Conservation (phyloP, 2,888 invertebrate species). For the Eulithis testata region DNA sequence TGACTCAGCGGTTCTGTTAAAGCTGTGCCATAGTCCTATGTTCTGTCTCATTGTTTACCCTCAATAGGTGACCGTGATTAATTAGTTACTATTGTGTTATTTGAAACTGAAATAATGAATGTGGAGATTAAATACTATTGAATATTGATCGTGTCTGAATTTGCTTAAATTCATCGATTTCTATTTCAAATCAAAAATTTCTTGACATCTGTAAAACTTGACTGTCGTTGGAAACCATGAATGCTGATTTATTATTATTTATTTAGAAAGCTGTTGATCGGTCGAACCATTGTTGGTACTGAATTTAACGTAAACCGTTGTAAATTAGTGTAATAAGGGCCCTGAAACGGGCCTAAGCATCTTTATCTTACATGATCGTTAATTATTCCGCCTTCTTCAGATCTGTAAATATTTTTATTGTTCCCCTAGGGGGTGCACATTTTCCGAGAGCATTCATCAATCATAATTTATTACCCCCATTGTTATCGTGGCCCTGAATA, state of each 20-base stretch:
- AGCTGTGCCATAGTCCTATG: slow-evolving; percentile 22
- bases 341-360: neutral
- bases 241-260: no score
- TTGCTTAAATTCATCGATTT: neutral
- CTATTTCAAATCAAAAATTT: no score
- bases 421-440: slow-evolving; percentile 61
- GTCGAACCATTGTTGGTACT: no score
- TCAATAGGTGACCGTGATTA: slow-evolving; percentile 66
- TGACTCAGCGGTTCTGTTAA: slow-evolving; percentile 6
- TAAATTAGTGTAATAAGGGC: no score
- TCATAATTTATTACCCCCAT: slow-evolving; percentile 81
- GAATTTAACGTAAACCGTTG: no score
- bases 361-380: neutral
- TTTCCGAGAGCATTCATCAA: slow-evolving; percentile 71
- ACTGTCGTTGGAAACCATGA: neutral
- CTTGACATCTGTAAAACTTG: neutral
- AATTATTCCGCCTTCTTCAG: slow-evolving; percentile 8
- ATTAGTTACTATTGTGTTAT: slow-evolving; percentile 44
- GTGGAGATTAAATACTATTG: slow-evolving; percentile 8
- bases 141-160: slow-evolving; percentile 1
- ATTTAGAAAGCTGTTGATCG: no score
- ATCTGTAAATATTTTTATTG: slow-evolving; percentile 65
- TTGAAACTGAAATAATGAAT: slow-evolving; percentile 36
- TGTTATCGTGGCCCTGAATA: slow-evolving; percentile 77
- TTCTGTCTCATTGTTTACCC: slow-evolving; percentile 63